These are phyloP conservation scores for Campylorhamphus procurvoides DNA, from an alignment of 2,113 vertebrate species.

Conservation along the genomic window DNA sequence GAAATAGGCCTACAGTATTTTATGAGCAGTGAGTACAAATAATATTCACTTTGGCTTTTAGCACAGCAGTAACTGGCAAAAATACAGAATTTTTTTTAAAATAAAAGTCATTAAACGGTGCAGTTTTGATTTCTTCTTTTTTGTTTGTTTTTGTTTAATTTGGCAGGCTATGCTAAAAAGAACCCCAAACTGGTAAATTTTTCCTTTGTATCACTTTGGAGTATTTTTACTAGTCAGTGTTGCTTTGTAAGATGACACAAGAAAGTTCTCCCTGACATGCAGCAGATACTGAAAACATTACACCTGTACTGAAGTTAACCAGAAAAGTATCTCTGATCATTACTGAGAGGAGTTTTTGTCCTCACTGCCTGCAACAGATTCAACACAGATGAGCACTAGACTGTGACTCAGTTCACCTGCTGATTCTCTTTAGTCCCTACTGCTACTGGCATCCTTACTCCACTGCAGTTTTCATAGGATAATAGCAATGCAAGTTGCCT, in stretches of 20 bases:
- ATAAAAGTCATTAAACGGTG: neutral
- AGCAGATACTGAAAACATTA: neutral
- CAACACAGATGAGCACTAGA: neutral
- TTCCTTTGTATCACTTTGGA: neutral
- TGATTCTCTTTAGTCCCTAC: neutral
- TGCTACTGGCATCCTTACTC: neutral
- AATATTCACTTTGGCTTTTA: conserved; percentile 25
- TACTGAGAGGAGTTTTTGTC: neutral
- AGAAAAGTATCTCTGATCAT: neutral
- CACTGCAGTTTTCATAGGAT: neutral
- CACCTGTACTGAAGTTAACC: neutral
- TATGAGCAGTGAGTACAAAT: neutral
- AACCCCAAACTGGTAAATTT: neutral
- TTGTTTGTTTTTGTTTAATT: neutral
- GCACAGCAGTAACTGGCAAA: neutral
- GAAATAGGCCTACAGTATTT: neutral
- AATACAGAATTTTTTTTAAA: neutral
- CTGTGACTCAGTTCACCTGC: neutral
- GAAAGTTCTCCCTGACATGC: neutral
- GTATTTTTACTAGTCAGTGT: neutral
- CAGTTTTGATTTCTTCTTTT: neutral
- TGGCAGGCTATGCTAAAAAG: neutral
- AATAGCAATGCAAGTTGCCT: neutral
- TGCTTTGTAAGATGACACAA: neutral
- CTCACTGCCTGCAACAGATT: neutral